Base-by-base conservation (phyloP, 2,797 vertebrate genomes). In the Zalophus californianus region DNA sequence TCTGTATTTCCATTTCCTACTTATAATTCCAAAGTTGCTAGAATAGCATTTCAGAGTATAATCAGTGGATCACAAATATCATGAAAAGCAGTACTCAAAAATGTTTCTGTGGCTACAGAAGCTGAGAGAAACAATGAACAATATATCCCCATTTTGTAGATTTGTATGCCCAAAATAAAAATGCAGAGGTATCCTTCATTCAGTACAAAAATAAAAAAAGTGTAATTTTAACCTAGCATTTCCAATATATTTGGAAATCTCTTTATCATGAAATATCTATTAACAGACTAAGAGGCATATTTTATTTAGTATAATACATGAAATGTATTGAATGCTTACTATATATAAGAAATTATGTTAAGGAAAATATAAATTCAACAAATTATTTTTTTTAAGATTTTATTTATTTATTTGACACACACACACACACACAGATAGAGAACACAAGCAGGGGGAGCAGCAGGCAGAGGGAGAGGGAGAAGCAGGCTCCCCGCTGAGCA, bases 291-390 rank as follows among this genome's bases (percentile, higher is more conserved):
- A 52, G 18, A 14, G 91, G 11, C 0, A 73, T 86, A 72, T 44
- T 96, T 93, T 90, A 87, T 50, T 72, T 15, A 70, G 79, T 82
- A 56, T 68, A 86, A 58, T 56, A 85, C 14, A 75, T 66, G 62
- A 92, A 68, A 87, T 92, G 3, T 68, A n/a, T 48, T 54, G 11
- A 82, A 38, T 82, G 6, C 32, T 73, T 92, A 80, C 3, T 50
- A 3, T 72, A 32, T 64, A 20, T 77, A 35, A 80, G 2, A 78
- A 62, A 73, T 48, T 38, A 29, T 78, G 3, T 6, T 79, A 86
- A n/a, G 35, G 13, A 96, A 52, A 29, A 20, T 66, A 66, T 66
- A 66, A 66, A 18, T n/a, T n/a, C 32, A 66, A 66, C 7, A 66
- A 66, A 64, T 64, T 16, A 44, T 44, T 44, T 44, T 44, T 44